A percentile compares a stretch with the other conserved stretches of the same genome.
Evolutionary conservation across 1,140 invertebrate genomes (phyloP).

Genomic region (Caerostris darwini): DNA sequence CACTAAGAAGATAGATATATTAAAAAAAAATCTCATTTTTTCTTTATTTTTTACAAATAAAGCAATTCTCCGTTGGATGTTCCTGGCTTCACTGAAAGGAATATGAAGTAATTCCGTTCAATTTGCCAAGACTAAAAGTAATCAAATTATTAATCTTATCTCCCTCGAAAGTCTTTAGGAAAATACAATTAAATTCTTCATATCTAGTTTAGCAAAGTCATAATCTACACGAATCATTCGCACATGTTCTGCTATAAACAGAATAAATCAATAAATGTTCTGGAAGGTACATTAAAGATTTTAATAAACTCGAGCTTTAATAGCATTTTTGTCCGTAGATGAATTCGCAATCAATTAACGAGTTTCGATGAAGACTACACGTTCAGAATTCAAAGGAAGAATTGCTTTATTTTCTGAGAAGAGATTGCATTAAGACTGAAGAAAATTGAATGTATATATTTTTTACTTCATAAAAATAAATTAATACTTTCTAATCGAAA

Average conservation of each 20-base stretch:
- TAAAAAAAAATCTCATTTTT: no score
- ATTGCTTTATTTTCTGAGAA: not conserved
- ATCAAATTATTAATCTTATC: constrained; percentile 6
- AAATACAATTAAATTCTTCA: constrained; percentile 35
- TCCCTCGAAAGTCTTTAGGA: constrained; percentile 15
- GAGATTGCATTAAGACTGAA: not conserved
- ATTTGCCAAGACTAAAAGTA: not conserved
- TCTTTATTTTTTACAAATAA: no score
- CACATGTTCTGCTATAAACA: constrained; percentile 23
- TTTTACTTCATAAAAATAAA: not conserved
- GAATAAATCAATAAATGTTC: not conserved
- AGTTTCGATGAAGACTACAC: constrained; percentile 3
- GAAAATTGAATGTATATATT: not conserved
- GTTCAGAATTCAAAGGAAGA: not conserved
- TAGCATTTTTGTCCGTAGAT: constrained; percentile 54
- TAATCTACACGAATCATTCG: constrained; percentile 48
- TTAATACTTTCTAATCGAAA: no score
- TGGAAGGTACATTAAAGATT: not conserved
- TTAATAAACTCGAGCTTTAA: constrained; percentile 55
- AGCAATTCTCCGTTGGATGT: not conserved
- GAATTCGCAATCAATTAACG: constrained; percentile 42
- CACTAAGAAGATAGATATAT: no score
- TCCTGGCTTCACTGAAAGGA: not conserved
- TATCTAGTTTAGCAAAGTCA: not conserved
- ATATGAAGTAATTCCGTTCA: not conserved